Evolutionary conservation across 2,113 vertebrate species (phyloP), one percentile per base, ranked within the genome.

Genomic region (Bostrychus sinensis): DNA sequence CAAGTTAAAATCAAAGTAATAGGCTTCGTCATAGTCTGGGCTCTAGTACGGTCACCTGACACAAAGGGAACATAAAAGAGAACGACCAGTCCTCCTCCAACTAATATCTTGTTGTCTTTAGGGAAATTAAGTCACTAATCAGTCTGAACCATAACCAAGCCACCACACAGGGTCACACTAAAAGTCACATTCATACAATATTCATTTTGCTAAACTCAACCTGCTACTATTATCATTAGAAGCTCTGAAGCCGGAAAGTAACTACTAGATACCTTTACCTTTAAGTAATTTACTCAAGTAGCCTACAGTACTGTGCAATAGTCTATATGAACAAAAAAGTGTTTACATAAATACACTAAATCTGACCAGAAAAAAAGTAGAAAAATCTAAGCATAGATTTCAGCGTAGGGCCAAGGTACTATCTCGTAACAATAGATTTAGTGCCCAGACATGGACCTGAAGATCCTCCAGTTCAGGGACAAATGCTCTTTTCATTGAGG

Each of bases 101-200:
- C 56, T 67, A 78, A 83, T 80, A 82, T 77, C 23, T 56, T 32
- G 9, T 54, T 28, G 28, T 75, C 81, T 77, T 69, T 34, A 53
- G 75, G 82, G 83, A 85, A 84, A 83, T 83, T 62, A 81, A 81
- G 50, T 53, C 17, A 38, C 1, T 62, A 32, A 60, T 28, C 45
- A 54, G 73, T 54, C 51, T 51, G 53, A 11, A 23, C 43, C 66
- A 82, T 57, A 85, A 56, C 57, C 32, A 66, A 45, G 48, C 42
- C 57, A 25, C 39, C 23, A 57, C 43, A 65, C 26, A 20, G 43
- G 60, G 51, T 32, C 70, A 63, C 59, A 23, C 56, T 32, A 66
- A 66, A 57, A 51, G 22, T 58, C 20, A 12, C 13, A 14, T 5
- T 72, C 65, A 58, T 45, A 43, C 22, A 66, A 56, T 1, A 45